Percentiles rank a stretch among this genome's conserved stretches.
Conservation (phyloP, 2,113 vertebrate genomes). For the Geothlypis trichas region DNA sequence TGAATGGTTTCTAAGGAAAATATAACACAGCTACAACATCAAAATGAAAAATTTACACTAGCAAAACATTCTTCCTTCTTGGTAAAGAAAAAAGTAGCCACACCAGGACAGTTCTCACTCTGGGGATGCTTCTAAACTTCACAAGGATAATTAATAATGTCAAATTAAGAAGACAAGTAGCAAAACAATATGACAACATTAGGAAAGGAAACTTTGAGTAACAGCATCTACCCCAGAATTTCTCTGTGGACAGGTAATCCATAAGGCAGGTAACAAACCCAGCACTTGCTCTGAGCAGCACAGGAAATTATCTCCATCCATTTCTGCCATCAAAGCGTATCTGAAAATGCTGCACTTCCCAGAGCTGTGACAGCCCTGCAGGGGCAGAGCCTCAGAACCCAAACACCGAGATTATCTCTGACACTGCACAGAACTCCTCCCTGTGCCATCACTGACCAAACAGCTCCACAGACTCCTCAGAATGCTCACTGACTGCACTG, state of each 20-base stretch:
- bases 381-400: not conserved
- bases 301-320: rapidly evolving
- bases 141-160: not conserved
- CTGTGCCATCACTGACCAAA: not conserved
- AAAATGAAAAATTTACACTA: not conserved
- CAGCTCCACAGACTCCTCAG: not conserved
- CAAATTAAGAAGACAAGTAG: not conserved
- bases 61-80: not conserved
- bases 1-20: constrained; percentile 49
- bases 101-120: not conserved
- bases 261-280: not conserved
- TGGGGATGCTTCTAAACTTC: not conserved
- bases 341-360: not conserved
- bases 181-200: not conserved
- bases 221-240: not conserved
- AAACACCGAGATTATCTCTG: not conserved
- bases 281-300: not conserved
- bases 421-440: not conserved
- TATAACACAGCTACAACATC: not conserved
- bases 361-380: not conserved
- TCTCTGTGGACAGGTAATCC: not conserved
- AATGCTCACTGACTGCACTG: not conserved
- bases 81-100: not conserved
- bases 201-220: not conserved
- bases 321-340: not conserved